phyloP scores from a whole-genome alignment of 2,797 vertebrate genomes.

The Ptychobarbus kaznakovi region DNA sequence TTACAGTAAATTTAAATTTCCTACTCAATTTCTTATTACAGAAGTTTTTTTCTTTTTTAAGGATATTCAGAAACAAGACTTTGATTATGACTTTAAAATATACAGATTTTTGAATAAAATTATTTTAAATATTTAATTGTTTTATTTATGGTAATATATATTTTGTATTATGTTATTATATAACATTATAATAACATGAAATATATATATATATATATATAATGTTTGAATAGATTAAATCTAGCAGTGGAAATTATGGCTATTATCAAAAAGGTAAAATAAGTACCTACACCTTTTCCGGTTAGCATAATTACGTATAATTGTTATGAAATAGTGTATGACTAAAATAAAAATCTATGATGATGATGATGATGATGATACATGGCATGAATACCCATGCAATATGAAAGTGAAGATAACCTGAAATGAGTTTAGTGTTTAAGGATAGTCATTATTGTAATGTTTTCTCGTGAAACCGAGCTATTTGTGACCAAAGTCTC shows the following conservation, averaged over 20 bases:
- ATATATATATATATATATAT: no score
- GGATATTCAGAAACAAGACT: background rate
- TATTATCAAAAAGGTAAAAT: background rate
- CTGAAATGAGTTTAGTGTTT: background rate
- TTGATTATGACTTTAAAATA: no score
- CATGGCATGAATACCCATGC: background rate
- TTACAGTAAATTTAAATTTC: background rate
- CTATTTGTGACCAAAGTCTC: background rate
- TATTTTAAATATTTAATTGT: no score
- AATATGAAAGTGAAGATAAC: background rate
- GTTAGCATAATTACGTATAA: no score
- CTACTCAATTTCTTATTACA: no score
- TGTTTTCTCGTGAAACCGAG: background rate
- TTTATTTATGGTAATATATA: no score
- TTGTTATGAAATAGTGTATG: background rate
- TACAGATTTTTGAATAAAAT: no score
- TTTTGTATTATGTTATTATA: no score
- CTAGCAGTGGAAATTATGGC: background rate
- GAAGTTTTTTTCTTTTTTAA: background rate
- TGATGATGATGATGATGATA: background rate
- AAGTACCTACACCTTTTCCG: background rate
- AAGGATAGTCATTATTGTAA: background rate
- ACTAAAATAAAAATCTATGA: background rate
- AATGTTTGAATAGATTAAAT: no score
- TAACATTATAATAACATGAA: no score